Evolutionary conservation across 2,797 vertebrate genomes (phyloP).

Genomic region (Esox lucius): DNA sequence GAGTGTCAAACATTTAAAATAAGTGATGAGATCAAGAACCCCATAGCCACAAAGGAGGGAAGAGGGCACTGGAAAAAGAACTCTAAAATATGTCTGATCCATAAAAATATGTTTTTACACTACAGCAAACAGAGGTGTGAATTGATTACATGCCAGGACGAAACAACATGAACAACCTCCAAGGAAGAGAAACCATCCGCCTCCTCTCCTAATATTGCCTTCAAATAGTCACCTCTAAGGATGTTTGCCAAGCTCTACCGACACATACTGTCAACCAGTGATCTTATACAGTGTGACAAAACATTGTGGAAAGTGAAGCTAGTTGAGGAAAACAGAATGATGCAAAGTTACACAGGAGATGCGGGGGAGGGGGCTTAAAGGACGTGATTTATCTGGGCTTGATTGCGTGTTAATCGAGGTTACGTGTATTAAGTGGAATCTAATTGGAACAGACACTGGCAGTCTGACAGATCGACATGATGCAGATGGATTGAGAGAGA

Average conservation of each 20-base stretch:
- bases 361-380: conserved; percentile 75
- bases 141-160: conserved; percentile 10
- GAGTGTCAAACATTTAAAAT: conserved; percentile 70
- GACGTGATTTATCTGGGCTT: conserved; percentile 89
- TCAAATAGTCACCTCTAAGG: conserved; percentile 30
- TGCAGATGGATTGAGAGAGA: conserved; percentile 83
- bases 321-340: conserved; percentile 73
- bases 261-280: conserved; percentile 38
- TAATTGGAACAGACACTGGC: conserved; percentile 90
- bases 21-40: conserved; percentile 74
- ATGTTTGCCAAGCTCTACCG: conserved; percentile 39
- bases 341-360: conserved; percentile 74
- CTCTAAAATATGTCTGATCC: conserved; percentile 35
- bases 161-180: conserved; percentile 15
- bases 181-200: conserved; percentile 39
- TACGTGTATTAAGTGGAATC: conserved; percentile 90
- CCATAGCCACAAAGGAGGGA: conserved; percentile 62
- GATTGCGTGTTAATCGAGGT: conserved; percentile 90
- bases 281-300: conserved; percentile 57
- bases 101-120: conserved; percentile 48
- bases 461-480: conserved; percentile 89
- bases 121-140: conserved; percentile 35
- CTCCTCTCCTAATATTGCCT: conserved; percentile 20
- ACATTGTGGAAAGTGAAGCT: conserved; percentile 53
- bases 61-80: conserved; percentile 54